Evolutionary conservation across 2,113 vertebrate species (phyloP), one percentile per base, ranked within the genome.

Genomic region (Macheiramphus alcinus): DNA sequence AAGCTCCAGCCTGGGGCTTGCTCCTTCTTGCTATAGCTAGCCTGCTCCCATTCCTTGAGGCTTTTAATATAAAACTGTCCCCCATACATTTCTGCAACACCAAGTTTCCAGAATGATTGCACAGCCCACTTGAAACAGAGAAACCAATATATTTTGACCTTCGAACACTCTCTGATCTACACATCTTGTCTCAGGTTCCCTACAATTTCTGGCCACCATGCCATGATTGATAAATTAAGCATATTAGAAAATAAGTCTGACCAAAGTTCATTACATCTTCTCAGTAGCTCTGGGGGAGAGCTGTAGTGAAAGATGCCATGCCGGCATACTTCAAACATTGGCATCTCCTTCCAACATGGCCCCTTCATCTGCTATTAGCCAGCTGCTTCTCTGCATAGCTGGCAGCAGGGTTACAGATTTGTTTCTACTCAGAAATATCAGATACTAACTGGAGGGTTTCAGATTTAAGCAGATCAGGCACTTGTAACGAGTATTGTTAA

Each of bases 161-260:
- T 55, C 23, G 9, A 32, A 52, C 17, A 14, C 17, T 10, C 36
- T 56, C 62, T 26, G 10, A 50, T 26, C 42, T 42, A n/a, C 26
- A 47, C n/a, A 38, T 16, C 21, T 40, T 22, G 36, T 26, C 25
- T 50, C 38, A 59, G 20, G 18, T 21, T 47, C 34, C 53, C 47
- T 23, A 4, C 0, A 0, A 26, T 16, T 25, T 62, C 40, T 75
- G 72, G n/a, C 11, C 36, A 52, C 29, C 13, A 4, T 6, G 14
- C 22, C 38, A 42, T 4, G 4, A 31, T 7, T 18, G n/a, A 50
- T 32, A 42, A 94, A 78, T 42, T 16, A 56, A 66, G 42, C 5
- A 14, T 9, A 48, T 68, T 18, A 52, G 48, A 73, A 86, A 32
- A 16, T 7, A 58, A 58, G 22, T 9, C 70, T 70, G 38, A 47